Evolutionary conservation across 2,888 invertebrate genomes (phyloP).

Genomic region (Aphodius granarius): DNA sequence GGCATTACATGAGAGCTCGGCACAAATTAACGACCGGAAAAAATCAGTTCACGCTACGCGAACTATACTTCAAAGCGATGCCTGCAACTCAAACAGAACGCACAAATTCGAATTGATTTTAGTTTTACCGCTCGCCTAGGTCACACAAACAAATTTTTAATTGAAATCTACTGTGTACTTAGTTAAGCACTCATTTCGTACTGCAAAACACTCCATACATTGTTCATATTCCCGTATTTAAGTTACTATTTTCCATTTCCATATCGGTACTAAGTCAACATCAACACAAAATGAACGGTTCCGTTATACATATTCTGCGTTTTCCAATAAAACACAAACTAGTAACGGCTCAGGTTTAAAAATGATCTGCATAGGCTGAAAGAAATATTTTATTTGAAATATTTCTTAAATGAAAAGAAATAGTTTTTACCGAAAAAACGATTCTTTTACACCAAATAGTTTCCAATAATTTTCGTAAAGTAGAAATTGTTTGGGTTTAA

Average conservation of each 20-base stretch:
- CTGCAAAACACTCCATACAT: neutral
- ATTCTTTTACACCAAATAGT: too few relatives aligned
- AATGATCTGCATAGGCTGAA: too few relatives aligned
- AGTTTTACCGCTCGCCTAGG: neutral
- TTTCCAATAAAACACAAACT: too few relatives aligned
- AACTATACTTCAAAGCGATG: slow-evolving; percentile 14
- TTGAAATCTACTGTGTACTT: neutral
- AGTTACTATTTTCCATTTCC: neutral
- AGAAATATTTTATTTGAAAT: too few relatives aligned
- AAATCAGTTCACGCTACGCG: slow-evolving; percentile 16
- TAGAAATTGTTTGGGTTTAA: too few relatives aligned
- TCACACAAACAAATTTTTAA: neutral
- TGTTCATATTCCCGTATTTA: neutral
- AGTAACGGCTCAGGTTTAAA: too few relatives aligned
- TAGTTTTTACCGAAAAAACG: too few relatives aligned
- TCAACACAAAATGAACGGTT: too few relatives aligned
- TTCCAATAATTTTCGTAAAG: too few relatives aligned
- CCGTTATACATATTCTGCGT: too few relatives aligned
- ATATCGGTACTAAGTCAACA: neutral
- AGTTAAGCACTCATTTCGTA: neutral
- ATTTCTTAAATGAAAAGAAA: too few relatives aligned
- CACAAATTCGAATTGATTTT: neutral
- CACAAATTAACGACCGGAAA: slow-evolving; percentile 19
- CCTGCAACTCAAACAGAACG: neutral
- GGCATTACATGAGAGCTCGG: slow-evolving; percentile 32